Percentiles rank a stretch among this genome's conserved stretches.
These are phyloP conservation scores for Picathartes gymnocephalus DNA, from an alignment of 2,113 vertebrate species.

Conservation along the genomic window DNA sequence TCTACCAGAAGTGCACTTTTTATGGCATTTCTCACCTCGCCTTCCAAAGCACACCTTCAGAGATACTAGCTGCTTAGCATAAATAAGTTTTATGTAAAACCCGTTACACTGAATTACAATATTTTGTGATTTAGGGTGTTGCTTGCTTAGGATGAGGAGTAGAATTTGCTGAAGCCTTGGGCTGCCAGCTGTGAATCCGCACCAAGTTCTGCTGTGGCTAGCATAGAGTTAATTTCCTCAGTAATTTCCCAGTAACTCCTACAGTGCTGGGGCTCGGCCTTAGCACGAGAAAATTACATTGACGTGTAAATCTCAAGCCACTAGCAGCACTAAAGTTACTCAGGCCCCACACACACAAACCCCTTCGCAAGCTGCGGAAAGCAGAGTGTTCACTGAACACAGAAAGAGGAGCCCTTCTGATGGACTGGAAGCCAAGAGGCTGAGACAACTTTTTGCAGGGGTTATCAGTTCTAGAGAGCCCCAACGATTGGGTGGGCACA, in stretches of 20 bases:
- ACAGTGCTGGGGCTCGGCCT: neutral
- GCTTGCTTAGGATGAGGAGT: neutral
- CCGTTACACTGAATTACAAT: fast-evolving
- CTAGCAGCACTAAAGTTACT: neutral
- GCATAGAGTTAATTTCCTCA: neutral
- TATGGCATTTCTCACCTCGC: neutral
- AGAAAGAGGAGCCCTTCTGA: neutral
- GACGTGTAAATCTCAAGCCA: neutral
- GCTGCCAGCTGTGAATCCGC: neutral
- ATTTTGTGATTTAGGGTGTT: neutral
- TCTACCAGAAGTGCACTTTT: neutral
- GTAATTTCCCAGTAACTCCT: neutral
- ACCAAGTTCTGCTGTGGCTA: neutral
- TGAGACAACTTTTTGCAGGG: neutral
- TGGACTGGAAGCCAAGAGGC: neutral
- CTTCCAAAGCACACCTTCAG: neutral
- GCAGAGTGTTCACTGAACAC: too few relatives aligned
- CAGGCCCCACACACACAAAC: neutral
- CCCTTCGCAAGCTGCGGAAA: neutral
- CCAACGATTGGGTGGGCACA: too few relatives aligned
- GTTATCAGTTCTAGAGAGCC: neutral
- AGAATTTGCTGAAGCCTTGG: neutral
- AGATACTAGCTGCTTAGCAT: neutral
- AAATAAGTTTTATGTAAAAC: fast-evolving
- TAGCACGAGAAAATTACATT: neutral